These are phyloP conservation scores for Lithophane leautieri DNA, from an alignment of 2,888 invertebrate genomes.

Conservation along the genomic window DNA sequence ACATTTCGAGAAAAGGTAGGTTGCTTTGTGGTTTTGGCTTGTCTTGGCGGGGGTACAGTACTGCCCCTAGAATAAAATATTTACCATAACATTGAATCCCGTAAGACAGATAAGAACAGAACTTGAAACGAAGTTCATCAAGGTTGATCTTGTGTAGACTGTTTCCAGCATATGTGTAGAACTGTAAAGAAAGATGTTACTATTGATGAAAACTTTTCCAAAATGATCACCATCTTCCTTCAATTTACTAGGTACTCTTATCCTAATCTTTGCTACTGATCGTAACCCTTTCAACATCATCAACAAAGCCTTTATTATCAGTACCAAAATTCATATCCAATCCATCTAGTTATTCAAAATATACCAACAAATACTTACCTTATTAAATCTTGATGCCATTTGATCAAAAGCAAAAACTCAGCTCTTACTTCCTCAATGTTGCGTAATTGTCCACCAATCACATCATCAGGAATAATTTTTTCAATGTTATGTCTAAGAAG, in stretches of 20 bases:
- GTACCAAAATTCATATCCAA: neutral
- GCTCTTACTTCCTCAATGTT: slow-evolving; percentile 62
- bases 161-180: slow-evolving; percentile 70
- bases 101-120: slow-evolving; percentile 79
- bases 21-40: neutral
- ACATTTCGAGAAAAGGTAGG: neutral
- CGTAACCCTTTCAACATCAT: neutral
- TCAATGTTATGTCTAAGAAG: slow-evolving; percentile 72
- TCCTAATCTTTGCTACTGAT: neutral
- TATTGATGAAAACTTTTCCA: neutral
- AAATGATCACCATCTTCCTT: neutral
- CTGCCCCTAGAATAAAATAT: neutral
- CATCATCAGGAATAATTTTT: slow-evolving; percentile 62
- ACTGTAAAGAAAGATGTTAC: slow-evolving; percentile 61
- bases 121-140: slow-evolving; percentile 78
- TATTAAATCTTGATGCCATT: slow-evolving; percentile 78
- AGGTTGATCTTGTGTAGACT: slow-evolving; percentile 74
- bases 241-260: neutral
- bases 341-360: neutral
- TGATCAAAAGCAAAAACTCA: slow-evolving; percentile 70
- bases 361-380: slow-evolving; percentile 62
- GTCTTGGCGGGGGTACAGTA: neutral
- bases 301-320: neutral
- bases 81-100: slow-evolving; percentile 80
- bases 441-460: slow-evolving; percentile 7